Base-by-base conservation (phyloP, 2,888 invertebrate species). In the Rhaphigaster nebulosa region DNA sequence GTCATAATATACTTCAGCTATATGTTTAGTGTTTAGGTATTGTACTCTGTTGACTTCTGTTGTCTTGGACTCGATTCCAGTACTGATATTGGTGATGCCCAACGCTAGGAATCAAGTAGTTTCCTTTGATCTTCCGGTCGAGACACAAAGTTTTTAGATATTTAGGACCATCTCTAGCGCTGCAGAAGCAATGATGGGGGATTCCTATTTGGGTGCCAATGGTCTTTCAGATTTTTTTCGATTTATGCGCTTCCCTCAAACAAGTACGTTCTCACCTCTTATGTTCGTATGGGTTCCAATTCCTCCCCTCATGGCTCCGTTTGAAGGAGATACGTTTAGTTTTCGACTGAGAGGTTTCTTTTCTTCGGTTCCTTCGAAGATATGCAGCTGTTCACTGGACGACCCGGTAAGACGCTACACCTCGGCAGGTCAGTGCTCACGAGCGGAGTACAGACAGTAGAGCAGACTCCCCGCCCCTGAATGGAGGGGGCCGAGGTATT, bases 401-500 rank as follows among this genome's bases (percentile, higher is more conserved):
- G 70, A 76, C 65, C 65, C 65, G 60, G 60, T 34, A 65, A 65
- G 65, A 65, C 70, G 20, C 70, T 84, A 41, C 84, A n/a, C 84
- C n/a, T 15, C 41, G 41, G 45, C 12, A 84, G 84, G 84, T 84
- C 84, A 84, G 84, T 84, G 45, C 41, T 80, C 23, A 70, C 70
- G 70, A 34, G 15, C 41, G 38, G 45, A 84, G 84, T 84, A 84
- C 84, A 84, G 84, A 84, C 84, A 84, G 84, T 84, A 50, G 45
- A 41, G 60, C 41, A 88, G 88, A 60, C 88, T 56, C 56, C 54
- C 56, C 56, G 41, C 54, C 52, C 87, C 87, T 56, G 41, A 56
- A 60, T 29, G 60, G 88, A 41, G 88, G 88, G 88, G 60, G 45
- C 45, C 26, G n/a, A 41, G 88, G 54, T 88, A 88, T 88, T 88